Evolutionary conservation across 37 sponge, comb jelly and placozoan genomes (phyloP), one percentile per base, ranked within the genome.

Genomic region (Crambe crambe): DNA sequence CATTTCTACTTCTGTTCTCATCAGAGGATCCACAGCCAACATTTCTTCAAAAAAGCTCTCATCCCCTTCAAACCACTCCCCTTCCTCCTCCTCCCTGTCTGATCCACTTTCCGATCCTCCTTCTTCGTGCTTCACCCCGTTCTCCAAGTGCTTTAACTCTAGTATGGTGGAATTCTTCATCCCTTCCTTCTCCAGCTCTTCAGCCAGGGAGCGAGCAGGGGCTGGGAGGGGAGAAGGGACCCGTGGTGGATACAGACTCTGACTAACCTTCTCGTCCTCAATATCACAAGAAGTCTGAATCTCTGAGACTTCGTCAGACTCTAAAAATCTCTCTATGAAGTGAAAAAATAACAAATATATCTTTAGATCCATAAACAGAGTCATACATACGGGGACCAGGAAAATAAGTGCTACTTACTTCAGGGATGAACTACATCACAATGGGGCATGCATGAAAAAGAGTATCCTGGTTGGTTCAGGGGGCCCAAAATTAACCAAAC

Each of bases 1-100:
- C 83, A 88, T 77, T 31, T 88, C 88, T 42, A 82, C 56, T 31
- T 88, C 88, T 0, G 83, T 72, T 8, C 39, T 54, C 43, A 61
- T 69, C 17, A 63, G 71, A 1, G 87, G 74, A 25, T 71, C 56
- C 20, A 73, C 73, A 12, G n/a, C 73, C 72, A 73, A 40, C 78
- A 85, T 27, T 25, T 85, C 85, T 5, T 85, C 67, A 22, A 26
- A 65, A 8, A 18, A 30, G 17, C 4, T 25, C 31, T 65, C 66
- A 41, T 40, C 70, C 42, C 40, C 62, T 36, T 58, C 76, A 59
- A 39, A 60, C 40, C 26, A 35, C 2, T 36, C 62, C n/a, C n/a
- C n/a, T 30, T 72, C 73, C 3, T n/a, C n/a, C 18, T 26, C 78
- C 25, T 43, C 44, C 10, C 44, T 36, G 1, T 60, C 30, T 76